Base-by-base conservation (phyloP, 1,140 invertebrate species). In the Papilio helenus region DNA sequence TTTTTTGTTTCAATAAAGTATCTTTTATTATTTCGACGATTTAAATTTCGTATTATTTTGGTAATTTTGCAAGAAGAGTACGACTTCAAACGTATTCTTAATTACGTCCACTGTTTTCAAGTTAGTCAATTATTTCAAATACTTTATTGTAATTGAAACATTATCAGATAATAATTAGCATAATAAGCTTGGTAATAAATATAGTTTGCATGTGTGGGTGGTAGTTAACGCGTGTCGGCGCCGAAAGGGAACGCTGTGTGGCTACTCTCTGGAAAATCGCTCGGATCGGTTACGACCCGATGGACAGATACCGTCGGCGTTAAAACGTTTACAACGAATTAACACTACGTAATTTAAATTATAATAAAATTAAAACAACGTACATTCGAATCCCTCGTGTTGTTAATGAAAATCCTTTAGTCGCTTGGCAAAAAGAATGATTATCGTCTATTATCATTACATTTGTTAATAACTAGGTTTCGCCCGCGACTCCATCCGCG, bases 261-360 rank as follows among this genome's bases (percentile, higher is more conserved):
- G 51, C 79, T 87, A 91, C 74, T 82, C 81, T 83, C 79, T 77
- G 88, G 90, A 91, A 93, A 92, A 93, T 92, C 83, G 84, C 81
- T 83, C 39, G 79, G 73, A 81, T 83, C 77, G 77, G 80, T 72
- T 76, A 71, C 71, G 74, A 82, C 76, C 80, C 83, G 84, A 86
- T 89, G 85, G 79, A 88, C 85, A 86, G 88, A 91, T 92, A 85
- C 18, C 78, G 79, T 72, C 72, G 72, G 55, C 58, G 71, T 82
- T 71, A 71, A 73, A 78, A 79, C 65, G 42, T 51, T 79, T 74
- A 73, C 79, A 74, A 73, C 8, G 29, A 58, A 76, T 76, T 76
- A 73, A 74, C 12, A 18, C 44, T 14, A 46, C 49, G 44, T 55
- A 55, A 55, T 55, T 55, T 55, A 55, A 18, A 55, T 55, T 18